Conservation (phyloP, 2,113 vertebrate genomes). For the Tonatia bakeri region DNA sequence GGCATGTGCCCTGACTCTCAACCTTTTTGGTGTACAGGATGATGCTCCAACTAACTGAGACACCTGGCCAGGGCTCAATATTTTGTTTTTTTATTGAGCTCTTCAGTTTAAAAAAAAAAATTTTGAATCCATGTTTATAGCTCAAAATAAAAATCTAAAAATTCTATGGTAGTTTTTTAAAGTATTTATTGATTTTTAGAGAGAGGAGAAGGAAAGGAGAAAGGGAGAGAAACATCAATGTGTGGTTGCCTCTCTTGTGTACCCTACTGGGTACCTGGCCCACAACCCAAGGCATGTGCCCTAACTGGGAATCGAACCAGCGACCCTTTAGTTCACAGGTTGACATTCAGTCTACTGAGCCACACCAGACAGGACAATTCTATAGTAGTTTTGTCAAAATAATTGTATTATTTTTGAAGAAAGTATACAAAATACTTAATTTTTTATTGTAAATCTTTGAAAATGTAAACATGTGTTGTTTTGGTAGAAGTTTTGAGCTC, state of each 20-base stretch:
- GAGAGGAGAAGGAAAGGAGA: too few relatives aligned
- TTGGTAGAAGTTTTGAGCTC: neutral
- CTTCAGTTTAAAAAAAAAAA: neutral
- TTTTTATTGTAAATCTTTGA: slow-evolving; percentile 35
- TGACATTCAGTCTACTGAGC: too few relatives aligned
- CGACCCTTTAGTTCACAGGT: too few relatives aligned
- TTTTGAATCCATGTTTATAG: slow-evolving; percentile 12
- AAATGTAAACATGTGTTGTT: slow-evolving; percentile 35
- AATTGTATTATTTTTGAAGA: slow-evolving; percentile 43
- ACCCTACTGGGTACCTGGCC: too few relatives aligned
- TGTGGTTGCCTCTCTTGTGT: too few relatives aligned
- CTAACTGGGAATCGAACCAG: too few relatives aligned
- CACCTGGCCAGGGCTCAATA: neutral
- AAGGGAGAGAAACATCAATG: too few relatives aligned
- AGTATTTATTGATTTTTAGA: neutral
- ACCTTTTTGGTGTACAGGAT: too few relatives aligned
- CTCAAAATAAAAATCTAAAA: neutral
- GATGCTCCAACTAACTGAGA: neutral
- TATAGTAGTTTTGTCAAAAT: slow-evolving; percentile 35
- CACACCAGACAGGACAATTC: neutral
- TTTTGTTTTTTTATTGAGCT: neutral
- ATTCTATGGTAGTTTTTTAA: neutral
- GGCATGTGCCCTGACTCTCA: too few relatives aligned
- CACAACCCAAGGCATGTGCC: too few relatives aligned
- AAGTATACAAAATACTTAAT: neutral